Evolutionary conservation across 2,797 vertebrate genomes (phyloP).

Genomic region (Poecilia wingei): DNA sequence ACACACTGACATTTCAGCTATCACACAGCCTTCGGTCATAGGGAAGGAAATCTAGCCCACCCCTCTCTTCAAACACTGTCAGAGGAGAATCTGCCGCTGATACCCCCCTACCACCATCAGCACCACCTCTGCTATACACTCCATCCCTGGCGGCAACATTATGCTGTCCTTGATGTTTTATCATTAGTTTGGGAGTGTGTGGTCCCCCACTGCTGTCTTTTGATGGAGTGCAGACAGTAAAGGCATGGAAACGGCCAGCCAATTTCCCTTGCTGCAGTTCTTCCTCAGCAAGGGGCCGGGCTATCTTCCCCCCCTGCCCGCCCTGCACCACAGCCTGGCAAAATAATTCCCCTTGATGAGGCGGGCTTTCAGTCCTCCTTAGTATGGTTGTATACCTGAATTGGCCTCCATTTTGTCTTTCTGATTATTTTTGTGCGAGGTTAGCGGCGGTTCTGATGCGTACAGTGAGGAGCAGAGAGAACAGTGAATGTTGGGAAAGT

Average conservation of each 20-base stretch:
- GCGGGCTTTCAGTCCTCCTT: slow-evolving; percentile 65
- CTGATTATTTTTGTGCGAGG: slow-evolving; percentile 62
- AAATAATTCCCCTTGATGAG: slow-evolving; percentile 72
- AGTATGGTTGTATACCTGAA: slow-evolving; percentile 69
- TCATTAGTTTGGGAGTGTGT: slow-evolving; percentile 83
- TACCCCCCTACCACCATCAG: slow-evolving; percentile 66
- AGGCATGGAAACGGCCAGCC: slow-evolving; percentile 80
- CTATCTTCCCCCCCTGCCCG: slow-evolving; percentile 61
- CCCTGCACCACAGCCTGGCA: slow-evolving; percentile 60
- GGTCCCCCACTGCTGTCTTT: slow-evolving; percentile 83
- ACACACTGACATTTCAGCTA: slow-evolving; percentile 84
- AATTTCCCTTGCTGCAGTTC: slow-evolving; percentile 78
- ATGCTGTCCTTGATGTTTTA: slow-evolving; percentile 85
- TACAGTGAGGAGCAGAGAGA: slow-evolving; percentile 49
- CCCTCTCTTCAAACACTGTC: slow-evolving; percentile 76
- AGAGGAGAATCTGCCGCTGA: slow-evolving; percentile 72
- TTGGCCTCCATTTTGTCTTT: slow-evolving; percentile 73
- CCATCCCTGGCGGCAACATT: slow-evolving; percentile 77
- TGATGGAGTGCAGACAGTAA: slow-evolving; percentile 83
- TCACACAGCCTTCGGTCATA: slow-evolving; percentile 78
- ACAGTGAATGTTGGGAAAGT: slow-evolving; percentile 65
- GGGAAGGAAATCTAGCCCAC: slow-evolving; percentile 71
- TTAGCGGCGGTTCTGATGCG: slow-evolving; percentile 70
- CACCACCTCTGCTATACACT: slow-evolving; percentile 62
- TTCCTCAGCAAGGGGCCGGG: slow-evolving; percentile 71